Evolutionary conservation across 2,113 vertebrate species (phyloP), one percentile per base, ranked within the genome.

Genomic region (Parus major): DNA sequence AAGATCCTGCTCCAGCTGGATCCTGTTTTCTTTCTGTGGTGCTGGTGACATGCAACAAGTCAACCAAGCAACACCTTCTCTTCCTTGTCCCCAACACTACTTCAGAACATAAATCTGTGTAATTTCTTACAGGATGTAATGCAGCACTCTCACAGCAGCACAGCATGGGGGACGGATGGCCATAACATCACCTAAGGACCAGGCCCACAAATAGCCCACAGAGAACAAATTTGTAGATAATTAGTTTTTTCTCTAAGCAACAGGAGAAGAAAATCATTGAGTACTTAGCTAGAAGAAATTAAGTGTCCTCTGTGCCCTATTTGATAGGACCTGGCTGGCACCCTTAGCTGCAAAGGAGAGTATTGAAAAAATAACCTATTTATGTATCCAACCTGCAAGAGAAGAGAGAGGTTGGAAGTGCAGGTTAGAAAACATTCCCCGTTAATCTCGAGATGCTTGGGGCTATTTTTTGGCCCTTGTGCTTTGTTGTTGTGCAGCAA

Each of bases 171-270:
- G 52, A 47, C 0, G 0, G 47, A 59, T 8, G 8, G 61, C 68
- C 35, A 0, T 6, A 53, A 42, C 55, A 73, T 35, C 73, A 86
- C 63, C 49, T 28, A 56, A 81, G 60, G 69, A 31, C 75, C 23
- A 13, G 64, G 33, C 50, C 53, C 66, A 88, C 88, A 71, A 46
- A 75, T 23, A 71, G 36, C 55, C 85, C 80, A 50, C 18, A n/a
- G 64, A 65, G 60, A 85, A 66, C 79, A 66, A 70, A 95, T 59
- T 24, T 4, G 2, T 60, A 55, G 5, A 2, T 90, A 77, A 92
- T 92, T 59, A 57, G 39, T 57, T 94, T 97, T 90, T 91, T 89
- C 88, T 88, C 92, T 25, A 95, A 46, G 87, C 93, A 97, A 93
- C 90, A 27, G 50, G 27, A 49, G 9, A 87, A 59, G 44, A 86